Conservation (phyloP, 2,888 invertebrate genomes). For the Anoplius nigerrimus region DNA sequence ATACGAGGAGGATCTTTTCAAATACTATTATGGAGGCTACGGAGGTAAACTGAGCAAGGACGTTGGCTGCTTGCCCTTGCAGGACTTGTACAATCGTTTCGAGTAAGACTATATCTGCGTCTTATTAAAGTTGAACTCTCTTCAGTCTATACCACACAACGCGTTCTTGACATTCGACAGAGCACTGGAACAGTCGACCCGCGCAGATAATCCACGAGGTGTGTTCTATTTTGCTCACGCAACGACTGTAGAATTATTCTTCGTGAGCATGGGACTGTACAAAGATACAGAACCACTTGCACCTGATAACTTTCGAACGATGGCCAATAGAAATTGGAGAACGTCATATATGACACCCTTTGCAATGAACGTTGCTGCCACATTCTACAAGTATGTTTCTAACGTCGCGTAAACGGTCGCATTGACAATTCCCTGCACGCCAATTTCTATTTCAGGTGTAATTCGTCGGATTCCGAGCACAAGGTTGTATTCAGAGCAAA, state of each 20-base stretch:
- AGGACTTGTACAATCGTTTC: constrained; percentile 83
- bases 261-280: constrained; percentile 80
- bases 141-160: not conserved
- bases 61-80: constrained; percentile 83
- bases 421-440: too few species aligned
- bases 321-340: constrained; percentile 80
- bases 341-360: constrained; percentile 83
- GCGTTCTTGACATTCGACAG: constrained; percentile 32
- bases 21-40: constrained; percentile 84
- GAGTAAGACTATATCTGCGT: constrained; percentile 74
- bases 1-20: constrained; percentile 84
- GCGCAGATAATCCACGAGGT: constrained; percentile 77
- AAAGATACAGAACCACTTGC: constrained; percentile 79
- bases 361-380: constrained; percentile 83
- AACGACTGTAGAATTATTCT: constrained; percentile 77
- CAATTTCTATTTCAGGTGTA: constrained; percentile 75
- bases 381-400: constrained; percentile 80
- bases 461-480: constrained; percentile 67
- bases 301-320: constrained; percentile 79
- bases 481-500: constrained; percentile 83
- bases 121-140: not conserved
- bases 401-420: too few species aligned
- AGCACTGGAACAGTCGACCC: constrained; percentile 45
- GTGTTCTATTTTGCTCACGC: constrained; percentile 82
- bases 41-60: constrained; percentile 80